A percentile compares a stretch with the other conserved stretches of the same genome.
phyloP scores from a whole-genome alignment of 2,113 vertebrate genomes.

The Microtus oregoni region DNA sequence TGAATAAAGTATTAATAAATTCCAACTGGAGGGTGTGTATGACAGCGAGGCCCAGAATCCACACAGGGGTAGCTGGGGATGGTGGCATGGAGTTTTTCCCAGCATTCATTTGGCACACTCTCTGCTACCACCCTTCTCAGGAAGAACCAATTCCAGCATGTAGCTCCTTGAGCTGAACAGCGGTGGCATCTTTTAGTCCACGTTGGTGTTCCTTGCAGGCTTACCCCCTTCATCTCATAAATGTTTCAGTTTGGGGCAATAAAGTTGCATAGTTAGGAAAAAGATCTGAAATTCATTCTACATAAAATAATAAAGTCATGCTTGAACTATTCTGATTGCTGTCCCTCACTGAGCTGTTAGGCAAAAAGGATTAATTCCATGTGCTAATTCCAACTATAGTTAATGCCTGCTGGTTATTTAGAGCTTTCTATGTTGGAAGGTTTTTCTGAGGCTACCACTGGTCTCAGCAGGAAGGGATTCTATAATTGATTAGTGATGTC shows the following conservation, averaged over 20 bases:
- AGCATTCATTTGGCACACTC: background rate
- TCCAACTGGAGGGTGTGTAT: constrained; percentile 43
- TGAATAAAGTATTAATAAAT: constrained; percentile 64
- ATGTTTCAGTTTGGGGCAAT: constrained; percentile 44
- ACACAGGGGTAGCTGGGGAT: background rate
- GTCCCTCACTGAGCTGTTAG: constrained; percentile 53
- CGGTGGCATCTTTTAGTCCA: background rate
- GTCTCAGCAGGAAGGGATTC: constrained; percentile 36
- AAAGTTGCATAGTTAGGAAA: constrained; percentile 4
- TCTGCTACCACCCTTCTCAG: background rate
- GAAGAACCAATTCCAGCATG: background rate
- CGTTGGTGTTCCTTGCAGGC: background rate
- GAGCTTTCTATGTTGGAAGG: constrained; percentile 29
- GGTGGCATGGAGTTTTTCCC: background rate
- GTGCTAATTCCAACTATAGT: constrained; percentile 31
- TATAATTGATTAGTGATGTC: constrained; percentile 73
- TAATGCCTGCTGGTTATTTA: constrained; percentile 48
- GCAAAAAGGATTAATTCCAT: constrained; percentile 62
- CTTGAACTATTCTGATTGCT: background rate
- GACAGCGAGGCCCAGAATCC: background rate
- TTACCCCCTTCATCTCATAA: constrained; percentile 33
- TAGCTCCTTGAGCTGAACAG: background rate
- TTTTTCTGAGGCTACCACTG: constrained; percentile 51
- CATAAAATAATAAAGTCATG: constrained; percentile 27
- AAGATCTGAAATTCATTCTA: constrained; percentile 54